Base-by-base conservation (phyloP, 2,888 invertebrate species). In the Pseudoips prasinana region DNA sequence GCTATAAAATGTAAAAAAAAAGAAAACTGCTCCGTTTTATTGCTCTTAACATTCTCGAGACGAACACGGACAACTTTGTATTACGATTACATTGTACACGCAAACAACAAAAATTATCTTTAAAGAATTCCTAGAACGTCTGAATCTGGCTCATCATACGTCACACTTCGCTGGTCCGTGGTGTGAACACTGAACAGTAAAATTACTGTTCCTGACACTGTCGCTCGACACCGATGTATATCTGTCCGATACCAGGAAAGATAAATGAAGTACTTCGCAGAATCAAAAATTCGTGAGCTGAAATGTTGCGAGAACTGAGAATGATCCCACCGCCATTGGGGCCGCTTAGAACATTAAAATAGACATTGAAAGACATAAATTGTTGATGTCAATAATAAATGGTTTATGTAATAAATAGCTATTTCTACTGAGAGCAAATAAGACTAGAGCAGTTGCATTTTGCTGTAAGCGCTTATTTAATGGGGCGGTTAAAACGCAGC, bases 101-200 rank as follows among this genome's bases (percentile, higher is more conserved):
- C 10, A 24, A 25, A 22, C 48, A 37, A 33, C 30, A 41, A 52
- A 52, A 52, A 45, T 40, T 47, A 40, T 50, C 30, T 48, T 44
- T 33, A 24, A 22, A 35, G 10, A 41, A 32, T 71, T 65, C 73
- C 42, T 23, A 47, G 68, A 70, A 71, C 22, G 44, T 43, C 38
- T 50, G 35, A 38, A 60, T 61, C 53, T 66, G 55, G 55, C 38
- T 51, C 26, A 43, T 34, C 25, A 43, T 34, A 57, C 50, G 59
- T 68, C 55, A 58, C 42, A 60, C 52, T 61, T 64, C 67, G 71
- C 72, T 67, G 59, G 64, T 52, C 50, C 63, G 53, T 58, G 36
- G 51, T 57, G 58, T 48, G 60, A 68, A 78, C 76, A 75, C 65
- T 48, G 60, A 67, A 77, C 77, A 75, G 65, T 60, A 42, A 57